Percentiles rank a stretch among this genome's conserved stretches.
Evolutionary conservation across 1,140 invertebrate genomes (phyloP).

Genomic region (Lucilia sericata): DNA sequence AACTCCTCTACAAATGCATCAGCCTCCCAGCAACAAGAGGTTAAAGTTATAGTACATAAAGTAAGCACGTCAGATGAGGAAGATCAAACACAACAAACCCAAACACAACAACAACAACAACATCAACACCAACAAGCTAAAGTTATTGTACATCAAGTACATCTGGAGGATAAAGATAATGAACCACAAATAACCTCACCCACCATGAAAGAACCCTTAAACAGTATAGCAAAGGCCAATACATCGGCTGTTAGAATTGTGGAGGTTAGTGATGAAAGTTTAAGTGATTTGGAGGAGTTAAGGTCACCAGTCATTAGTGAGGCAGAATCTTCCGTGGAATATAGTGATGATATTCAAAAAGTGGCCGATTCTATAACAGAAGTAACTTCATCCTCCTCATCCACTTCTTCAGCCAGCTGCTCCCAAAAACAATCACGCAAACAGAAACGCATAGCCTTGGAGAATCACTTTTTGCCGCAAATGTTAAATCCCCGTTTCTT

Average conservation of each 20-base stretch:
- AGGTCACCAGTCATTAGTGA: constrained; percentile 57
- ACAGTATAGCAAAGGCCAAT: constrained; percentile 44
- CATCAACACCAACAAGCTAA: constrained; percentile 47
- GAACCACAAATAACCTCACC: constrained; percentile 51
- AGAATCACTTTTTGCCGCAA: constrained; percentile 71
- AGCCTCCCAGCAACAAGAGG: not conserved
- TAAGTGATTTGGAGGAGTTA: constrained; percentile 55
- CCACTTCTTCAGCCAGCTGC: not conserved
- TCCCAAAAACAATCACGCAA: constrained; percentile 56
- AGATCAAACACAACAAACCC: not conserved
- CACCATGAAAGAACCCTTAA: constrained; percentile 55
- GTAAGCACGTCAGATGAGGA: constrained; percentile 17
- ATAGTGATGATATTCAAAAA: not conserved
- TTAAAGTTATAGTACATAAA: not conserved
- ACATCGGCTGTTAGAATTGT: constrained; percentile 57
- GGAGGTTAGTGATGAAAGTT: constrained; percentile 58
- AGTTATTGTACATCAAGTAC: constrained; percentile 63
- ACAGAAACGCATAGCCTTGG: constrained; percentile 70
- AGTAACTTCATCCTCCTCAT: constrained; percentile 2
- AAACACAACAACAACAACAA: not conserved
- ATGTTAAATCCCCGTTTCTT: constrained; percentile 71
- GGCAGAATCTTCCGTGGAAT: constrained; percentile 48
- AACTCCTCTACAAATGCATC: not conserved
- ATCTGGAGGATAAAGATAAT: constrained; percentile 51
- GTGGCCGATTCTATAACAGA: constrained; percentile 60